Evolutionary conservation across 1,140 invertebrate species (phyloP), one percentile per base, ranked within the genome.

Genomic region (Drosophila willistoni): DNA sequence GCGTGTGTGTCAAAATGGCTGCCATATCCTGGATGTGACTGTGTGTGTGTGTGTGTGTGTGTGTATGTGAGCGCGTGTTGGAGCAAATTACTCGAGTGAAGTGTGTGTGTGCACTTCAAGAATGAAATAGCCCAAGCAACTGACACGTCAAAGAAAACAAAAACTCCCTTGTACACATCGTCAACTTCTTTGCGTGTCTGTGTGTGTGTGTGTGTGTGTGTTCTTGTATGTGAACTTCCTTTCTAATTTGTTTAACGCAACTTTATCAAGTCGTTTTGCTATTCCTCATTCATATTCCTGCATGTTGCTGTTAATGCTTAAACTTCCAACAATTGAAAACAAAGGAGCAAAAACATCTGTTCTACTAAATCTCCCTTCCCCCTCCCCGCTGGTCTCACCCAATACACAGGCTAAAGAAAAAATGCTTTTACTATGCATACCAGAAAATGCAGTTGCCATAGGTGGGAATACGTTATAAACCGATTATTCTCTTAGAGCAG

Each of bases 1-100:
- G 63, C 47, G 39, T 81, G 79, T 81, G 79, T 71, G 60, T 79
- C 63, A 62, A 80, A 80, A 80, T 80, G 71, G 59, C 77, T 56
- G 73, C 78, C 79, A 76, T 60, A 36, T 55, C 60, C 17, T 64
- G 34, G 41, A 63, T 22, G 36, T 39, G 36, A 10, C 34, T 39
- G 56, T 60, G 19, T 44, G 59, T 17, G 41, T 44, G 61, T 22
- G 56, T 55, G 67, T 61, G 67, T 79, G 67, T 44, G 61, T 22
- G 56, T 55, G 67, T 61, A 64, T 79, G 67, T 22, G 80, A 64
- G 81, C 68, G 80, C 77, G 81, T 84, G 81, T 77, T 78, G 73
- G 73, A 61, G 73, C 81, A 81, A 84, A 85, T 84, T 84, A 85
- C 77, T 81, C 70, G 81, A 85, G 77, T 77, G 70, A 85, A 84